Percentiles rank a stretch among this genome's conserved stretches.
Evolutionary conservation across 2,797 vertebrate species (phyloP).

Genomic region (Lagodon rhomboides): DNA sequence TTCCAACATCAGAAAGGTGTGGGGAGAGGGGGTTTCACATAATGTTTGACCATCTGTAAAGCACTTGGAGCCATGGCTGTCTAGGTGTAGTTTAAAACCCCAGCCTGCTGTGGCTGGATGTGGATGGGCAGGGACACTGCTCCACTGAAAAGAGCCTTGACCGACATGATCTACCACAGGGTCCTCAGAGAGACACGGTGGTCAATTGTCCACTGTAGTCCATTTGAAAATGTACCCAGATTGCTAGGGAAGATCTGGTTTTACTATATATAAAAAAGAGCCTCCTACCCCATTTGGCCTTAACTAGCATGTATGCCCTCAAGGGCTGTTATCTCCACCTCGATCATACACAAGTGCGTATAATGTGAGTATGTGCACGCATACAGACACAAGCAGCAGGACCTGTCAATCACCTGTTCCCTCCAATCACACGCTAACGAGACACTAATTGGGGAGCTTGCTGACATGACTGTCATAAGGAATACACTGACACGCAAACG

Average conservation of each 20-base stretch:
- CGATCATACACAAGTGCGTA: constrained; percentile 44
- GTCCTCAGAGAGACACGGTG: not conserved
- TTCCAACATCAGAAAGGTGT: not conserved
- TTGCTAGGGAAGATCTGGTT: constrained; percentile 22
- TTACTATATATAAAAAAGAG: constrained; percentile 27
- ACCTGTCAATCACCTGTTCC: constrained; percentile 73
- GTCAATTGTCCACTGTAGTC: not conserved
- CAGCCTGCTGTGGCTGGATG: not conserved
- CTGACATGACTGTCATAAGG: constrained; percentile 73
- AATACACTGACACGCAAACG: constrained; percentile 37
- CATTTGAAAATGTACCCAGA: not conserved
- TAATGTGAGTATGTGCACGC: constrained; percentile 8
- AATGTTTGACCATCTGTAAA: not conserved
- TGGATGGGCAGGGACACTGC: not conserved
- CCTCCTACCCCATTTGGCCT: constrained; percentile 21
- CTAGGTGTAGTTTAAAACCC: not conserved
- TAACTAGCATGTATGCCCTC: constrained; percentile 21
- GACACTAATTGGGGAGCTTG: constrained; percentile 79
- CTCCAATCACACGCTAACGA: constrained; percentile 72
- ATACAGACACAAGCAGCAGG: constrained; percentile 57
- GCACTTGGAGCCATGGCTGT: not conserved
- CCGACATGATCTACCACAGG: not conserved
- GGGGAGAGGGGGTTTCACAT: not conserved
- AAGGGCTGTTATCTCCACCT: constrained; percentile 32
- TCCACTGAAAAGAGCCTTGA: not conserved